Evolutionary conservation across 2,797 vertebrate species (phyloP).

Genomic region (Pseudomugil tenellus): DNA sequence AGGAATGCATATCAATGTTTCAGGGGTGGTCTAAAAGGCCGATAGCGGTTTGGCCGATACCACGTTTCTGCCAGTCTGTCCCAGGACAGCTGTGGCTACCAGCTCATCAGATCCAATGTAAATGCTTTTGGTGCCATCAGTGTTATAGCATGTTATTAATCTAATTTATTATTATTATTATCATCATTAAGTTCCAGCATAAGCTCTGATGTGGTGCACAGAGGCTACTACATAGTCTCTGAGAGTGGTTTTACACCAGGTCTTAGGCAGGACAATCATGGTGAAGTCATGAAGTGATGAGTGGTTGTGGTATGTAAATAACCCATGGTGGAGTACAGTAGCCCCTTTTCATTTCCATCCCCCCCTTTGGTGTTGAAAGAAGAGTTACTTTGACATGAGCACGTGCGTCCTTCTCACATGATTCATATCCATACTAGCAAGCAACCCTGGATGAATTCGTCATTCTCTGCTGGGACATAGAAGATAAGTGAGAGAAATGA

Average conservation of each 20-base stretch:
- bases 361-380: slow-evolving; percentile 30
- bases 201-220: background rate
- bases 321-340: slow-evolving; percentile 11
- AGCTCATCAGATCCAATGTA: too few relatives aligned
- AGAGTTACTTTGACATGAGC: slow-evolving; percentile 50
- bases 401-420: slow-evolving; percentile 74
- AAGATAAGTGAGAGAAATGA: slow-evolving; percentile 37
- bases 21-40: too few relatives aligned
- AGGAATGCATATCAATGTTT: too few relatives aligned
- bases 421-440: slow-evolving; percentile 74
- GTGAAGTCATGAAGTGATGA: slow-evolving; percentile 4
- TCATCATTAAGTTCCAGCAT: background rate
- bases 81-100: too few relatives aligned
- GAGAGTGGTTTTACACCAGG: slow-evolving; percentile 5
- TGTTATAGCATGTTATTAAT: too few relatives aligned
- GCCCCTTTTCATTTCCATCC: too few relatives aligned
- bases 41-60: too few relatives aligned
- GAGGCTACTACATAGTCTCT: slow-evolving; percentile 17
- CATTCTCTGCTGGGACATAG: slow-evolving; percentile 70
- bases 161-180: too few relatives aligned
- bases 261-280: slow-evolving; percentile 36
- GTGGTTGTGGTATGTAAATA: slow-evolving; percentile 9
- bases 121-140: too few relatives aligned
- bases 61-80: too few relatives aligned
- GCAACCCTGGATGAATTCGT: slow-evolving; percentile 78